Conservation (phyloP, 30 jellyfish, hydroid and myxozoan genomes). For the Cassiopea andromeda region DNA sequence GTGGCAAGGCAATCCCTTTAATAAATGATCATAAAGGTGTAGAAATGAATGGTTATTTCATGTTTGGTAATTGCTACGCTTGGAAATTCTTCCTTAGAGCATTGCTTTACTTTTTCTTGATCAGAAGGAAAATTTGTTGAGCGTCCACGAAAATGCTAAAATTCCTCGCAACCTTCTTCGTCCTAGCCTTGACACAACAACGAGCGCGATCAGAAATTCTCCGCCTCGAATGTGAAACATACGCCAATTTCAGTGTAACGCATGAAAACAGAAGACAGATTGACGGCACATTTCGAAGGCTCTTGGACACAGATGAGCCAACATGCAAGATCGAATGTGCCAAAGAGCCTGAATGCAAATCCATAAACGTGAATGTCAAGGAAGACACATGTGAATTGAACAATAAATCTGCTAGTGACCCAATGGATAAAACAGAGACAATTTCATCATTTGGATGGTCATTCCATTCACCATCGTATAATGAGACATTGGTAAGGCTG, state of each 20-base stretch:
- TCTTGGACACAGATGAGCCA: neutral
- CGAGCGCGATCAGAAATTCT: neutral
- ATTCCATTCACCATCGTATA: neutral
- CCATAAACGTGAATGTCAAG: neutral
- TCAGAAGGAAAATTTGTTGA: too few species aligned
- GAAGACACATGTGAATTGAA: slow-evolving; percentile 29
- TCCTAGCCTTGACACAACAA: neutral
- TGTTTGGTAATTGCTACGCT: too few species aligned
- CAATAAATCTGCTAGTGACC: slow-evolving; percentile 5
- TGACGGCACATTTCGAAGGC: neutral
- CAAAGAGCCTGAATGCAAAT: slow-evolving; percentile 18
- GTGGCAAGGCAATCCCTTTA: too few species aligned
- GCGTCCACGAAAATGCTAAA: too few species aligned
- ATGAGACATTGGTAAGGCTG: slow-evolving; percentile 2
- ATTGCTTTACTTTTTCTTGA: too few species aligned
- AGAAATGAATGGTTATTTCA: too few species aligned
- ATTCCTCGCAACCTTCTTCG: too few species aligned
- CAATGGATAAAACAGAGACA: neutral
- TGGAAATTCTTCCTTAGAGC: too few species aligned
- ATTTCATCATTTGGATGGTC: slow-evolving; percentile 14
- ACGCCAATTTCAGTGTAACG: slow-evolving; percentile 9
- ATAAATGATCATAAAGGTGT: too few species aligned
- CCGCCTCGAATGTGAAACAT: slow-evolving; percentile 7
- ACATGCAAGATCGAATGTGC: slow-evolving; percentile 5
- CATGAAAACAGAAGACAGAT: neutral